Evolutionary conservation across 2,113 vertebrate genomes (phyloP), one percentile per base, ranked within the genome.

Genomic region (Amphiprion ocellaris): DNA sequence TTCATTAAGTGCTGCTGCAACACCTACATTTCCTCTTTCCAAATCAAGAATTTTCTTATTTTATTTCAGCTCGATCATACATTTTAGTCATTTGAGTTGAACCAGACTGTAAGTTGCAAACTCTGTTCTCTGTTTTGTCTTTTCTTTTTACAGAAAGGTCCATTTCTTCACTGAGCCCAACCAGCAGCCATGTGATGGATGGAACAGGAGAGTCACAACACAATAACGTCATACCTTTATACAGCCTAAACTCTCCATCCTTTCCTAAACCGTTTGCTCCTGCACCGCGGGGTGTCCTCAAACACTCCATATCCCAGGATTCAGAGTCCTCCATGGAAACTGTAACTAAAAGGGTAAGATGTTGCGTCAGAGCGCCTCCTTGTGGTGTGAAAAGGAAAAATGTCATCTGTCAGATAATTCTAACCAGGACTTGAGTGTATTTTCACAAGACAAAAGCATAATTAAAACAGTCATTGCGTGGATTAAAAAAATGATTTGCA

Each of bases 291-390:
- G 68, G 93, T 11, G 89, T 92, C 53, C 91, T 93, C 47, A 91
- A 80, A 74, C 59, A 90, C 72, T 77, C 87, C 28, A 11, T 73
- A 19, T 88, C 81, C 46, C 74, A 69, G 0, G 83, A 92, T 55
- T 87, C 77, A 1, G 86, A 89, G 49, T 80, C 39, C 12, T 90
- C 84, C 7, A 39, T 75, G 81, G 94, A 92, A 79, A 92, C 85
- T 1, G 33, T 74, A 11, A 76, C 77, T 26, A 95, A 95, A 91
- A 94, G 88, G 92, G 94, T 94, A 63, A 82, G 84, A 50, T 15
- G 5, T 30, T 58, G 12, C 1, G 3, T 39, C 5, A 62, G 50
- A 63, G 58, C 46, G 76, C 69, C 79, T 17, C 49, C 73, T 41
- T 67, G 72, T 86, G 88, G 74, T 47, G 6, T 12, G 28, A 72